phyloP scores from a whole-genome alignment of 2,797 vertebrate genomes.

The Cichlasoma orientale region DNA sequence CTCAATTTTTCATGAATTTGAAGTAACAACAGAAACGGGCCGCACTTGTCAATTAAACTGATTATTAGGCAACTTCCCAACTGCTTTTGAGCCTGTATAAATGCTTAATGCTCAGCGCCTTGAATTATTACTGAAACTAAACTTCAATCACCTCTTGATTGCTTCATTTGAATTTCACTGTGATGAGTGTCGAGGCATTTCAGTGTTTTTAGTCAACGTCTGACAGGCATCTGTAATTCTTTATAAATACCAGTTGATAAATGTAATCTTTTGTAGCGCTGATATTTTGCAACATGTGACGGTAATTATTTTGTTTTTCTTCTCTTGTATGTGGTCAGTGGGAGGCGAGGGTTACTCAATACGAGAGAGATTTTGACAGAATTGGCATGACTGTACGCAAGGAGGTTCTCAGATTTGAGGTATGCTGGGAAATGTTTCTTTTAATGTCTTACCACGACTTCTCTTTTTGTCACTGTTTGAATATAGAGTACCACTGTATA shows the following conservation, averaged over 20 bases:
- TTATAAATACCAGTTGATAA: neutral
- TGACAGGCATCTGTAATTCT: neutral
- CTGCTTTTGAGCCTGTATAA: neutral
- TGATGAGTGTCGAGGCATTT: neutral
- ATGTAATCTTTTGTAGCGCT: neutral
- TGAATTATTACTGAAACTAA: neutral
- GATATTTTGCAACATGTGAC: neutral
- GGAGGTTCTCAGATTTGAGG: slow-evolving; percentile 95
- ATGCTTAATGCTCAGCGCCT: neutral
- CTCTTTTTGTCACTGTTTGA: neutral
- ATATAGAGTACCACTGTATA: neutral
- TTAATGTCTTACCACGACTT: neutral
- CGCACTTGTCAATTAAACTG: too few species aligned
- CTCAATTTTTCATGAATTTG: neutral
- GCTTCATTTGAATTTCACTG: neutral
- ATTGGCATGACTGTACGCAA: slow-evolving; percentile 90
- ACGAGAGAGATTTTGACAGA: slow-evolving; percentile 93
- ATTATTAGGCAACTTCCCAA: neutral
- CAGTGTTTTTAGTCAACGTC: neutral
- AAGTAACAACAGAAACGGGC: neutral
- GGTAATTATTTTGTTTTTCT: neutral
- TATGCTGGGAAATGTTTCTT: slow-evolving; percentile 40
- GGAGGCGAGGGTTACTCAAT: slow-evolving; percentile 92
- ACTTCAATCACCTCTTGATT: neutral
- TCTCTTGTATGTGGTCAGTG: slow-evolving; percentile 79